Evolutionary conservation across 92 coral and sea anemone genomes (phyloP).

Genomic region (Anthopleura xanthogrammica): DNA sequence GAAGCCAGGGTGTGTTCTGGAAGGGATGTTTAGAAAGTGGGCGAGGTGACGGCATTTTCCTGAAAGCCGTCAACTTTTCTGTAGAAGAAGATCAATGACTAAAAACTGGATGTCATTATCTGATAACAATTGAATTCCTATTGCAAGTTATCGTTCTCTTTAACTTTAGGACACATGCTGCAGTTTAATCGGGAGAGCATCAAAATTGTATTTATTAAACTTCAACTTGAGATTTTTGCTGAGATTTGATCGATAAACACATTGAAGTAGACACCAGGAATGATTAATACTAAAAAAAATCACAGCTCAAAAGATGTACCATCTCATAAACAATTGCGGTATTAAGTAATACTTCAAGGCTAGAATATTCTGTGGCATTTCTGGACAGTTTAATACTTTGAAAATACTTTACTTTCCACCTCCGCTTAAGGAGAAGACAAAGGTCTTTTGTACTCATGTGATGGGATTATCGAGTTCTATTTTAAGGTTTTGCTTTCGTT

Average conservation of each 20-base stretch:
- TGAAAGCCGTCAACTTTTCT: not conserved
- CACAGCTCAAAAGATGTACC: not conserved
- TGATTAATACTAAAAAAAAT: not conserved
- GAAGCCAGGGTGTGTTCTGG: not conserved
- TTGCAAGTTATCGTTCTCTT: constrained; percentile 1
- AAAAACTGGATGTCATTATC: not conserved
- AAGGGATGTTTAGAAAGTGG: constrained; percentile 3
- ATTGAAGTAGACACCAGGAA: not conserved
- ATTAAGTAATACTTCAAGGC: too few species aligned
- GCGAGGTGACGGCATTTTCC: not conserved
- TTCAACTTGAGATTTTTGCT: not conserved
- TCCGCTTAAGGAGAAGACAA: not conserved
- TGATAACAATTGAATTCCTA: not conserved
- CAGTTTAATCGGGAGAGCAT: not conserved
- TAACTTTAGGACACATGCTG: not conserved
- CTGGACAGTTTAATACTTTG: too few species aligned
- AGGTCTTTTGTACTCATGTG: not conserved
- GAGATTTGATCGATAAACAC: not conserved
- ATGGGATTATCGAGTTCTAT: not conserved
- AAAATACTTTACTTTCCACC: too few species aligned
- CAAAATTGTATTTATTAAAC: not conserved
- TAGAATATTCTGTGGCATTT: too few species aligned
- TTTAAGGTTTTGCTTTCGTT: not conserved
- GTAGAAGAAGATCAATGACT: not conserved
- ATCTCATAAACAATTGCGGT: too few species aligned